Evolutionary conservation across 2,888 invertebrate genomes (phyloP).

Genomic region (Tipula confusa): DNA sequence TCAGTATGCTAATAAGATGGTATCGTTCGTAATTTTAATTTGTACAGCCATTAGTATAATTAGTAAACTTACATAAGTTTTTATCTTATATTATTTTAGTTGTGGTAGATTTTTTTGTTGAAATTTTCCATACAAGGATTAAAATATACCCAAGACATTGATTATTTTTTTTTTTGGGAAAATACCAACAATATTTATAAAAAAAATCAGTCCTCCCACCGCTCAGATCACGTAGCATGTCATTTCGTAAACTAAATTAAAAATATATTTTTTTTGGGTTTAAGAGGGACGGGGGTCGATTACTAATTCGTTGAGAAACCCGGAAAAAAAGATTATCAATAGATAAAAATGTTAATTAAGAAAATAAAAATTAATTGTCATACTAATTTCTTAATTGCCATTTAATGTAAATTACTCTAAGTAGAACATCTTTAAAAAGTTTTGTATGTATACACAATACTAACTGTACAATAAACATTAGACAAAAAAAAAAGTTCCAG

Average conservation of each 20-base stretch:
- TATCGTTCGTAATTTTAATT: neutral
- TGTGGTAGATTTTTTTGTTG: too few relatives aligned
- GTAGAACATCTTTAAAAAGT: neutral
- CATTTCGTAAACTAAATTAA: neutral
- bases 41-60: neutral
- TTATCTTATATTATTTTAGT: neutral
- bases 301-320: neutral
- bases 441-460: neutral
- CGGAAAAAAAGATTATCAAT: neutral
- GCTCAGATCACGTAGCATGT: neutral
- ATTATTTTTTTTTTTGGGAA: neutral
- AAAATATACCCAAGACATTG: neutral
- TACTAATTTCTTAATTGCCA: conserved; percentile 15
- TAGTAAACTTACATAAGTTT: neutral
- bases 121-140: neutral
- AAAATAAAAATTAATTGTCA: neutral
- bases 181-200: too few relatives aligned
- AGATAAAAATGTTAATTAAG: conserved; percentile 16
- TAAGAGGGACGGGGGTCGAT: too few relatives aligned
- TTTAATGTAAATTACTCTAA: neutral
- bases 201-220: too few relatives aligned
- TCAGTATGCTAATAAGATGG: neutral
- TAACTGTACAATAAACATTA: neutral
- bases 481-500: neutral
- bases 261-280: too few relatives aligned